Evolutionary conservation across 2,888 invertebrate species (phyloP), one percentile per base, ranked within the genome.

Genomic region (Cephalotes varians): DNA sequence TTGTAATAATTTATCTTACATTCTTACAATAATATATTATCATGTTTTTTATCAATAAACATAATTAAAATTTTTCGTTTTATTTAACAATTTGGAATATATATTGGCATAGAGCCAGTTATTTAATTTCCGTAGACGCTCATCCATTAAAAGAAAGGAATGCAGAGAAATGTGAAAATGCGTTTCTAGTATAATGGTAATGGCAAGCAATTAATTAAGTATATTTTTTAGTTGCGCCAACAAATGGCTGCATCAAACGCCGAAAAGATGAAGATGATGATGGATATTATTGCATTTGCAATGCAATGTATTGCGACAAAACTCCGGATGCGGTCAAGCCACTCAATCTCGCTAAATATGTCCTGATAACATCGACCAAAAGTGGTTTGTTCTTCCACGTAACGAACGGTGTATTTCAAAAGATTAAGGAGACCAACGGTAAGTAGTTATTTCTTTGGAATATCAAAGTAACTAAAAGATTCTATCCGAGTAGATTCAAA

Each of bases 281-380:
- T 2, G 54, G 76, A 21, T 21, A 81, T 34, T 87, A 67, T 2
- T 98, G 98, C 91, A 97, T 97, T 1, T 98, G 98, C 91, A 96
- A 97, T 90, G 94, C 96, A 0, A 95, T 95, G 0, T 96, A 97
- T 91, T 98, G 98, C 91, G 97, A 98, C 92, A 96, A 96, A 21
- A 94, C 96, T 60, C 96, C 96, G 10, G 21, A 71, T 0, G 47
- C 47, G 9, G 28, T 10, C 2, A 72, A 7, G 7, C 51, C 83
- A 34, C 0, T 2, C 12, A 34, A 51, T 21, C 6, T 1, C 4
- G n/a, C 25, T 15, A 10, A 31, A 31, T 83, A 80, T 44, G 25
- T 28, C 9, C 12, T 80, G 2, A 51, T 83, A 64, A 80, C 83
- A 40, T 72, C 83, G 1, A 80, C 56, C 49, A 79, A 65, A 72